A percentile compares a stretch with the other conserved stretches of the same genome.
phyloP scores from a whole-genome alignment of 2,888 invertebrate species.

The Melinopterus prodromus region DNA sequence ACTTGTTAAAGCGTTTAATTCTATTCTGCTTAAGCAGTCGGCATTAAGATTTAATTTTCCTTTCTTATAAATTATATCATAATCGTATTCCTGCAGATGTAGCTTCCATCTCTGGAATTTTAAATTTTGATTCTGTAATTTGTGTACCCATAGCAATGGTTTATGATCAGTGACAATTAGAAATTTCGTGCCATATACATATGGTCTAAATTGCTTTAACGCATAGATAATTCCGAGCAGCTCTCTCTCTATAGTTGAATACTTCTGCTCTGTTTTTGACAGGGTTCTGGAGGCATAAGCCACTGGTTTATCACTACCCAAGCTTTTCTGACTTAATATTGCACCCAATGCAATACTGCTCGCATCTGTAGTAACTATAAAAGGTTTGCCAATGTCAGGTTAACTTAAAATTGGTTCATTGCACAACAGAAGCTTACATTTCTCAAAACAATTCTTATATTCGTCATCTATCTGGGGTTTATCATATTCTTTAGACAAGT shows the following conservation, averaged over 20 bases:
- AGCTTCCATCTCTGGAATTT: neutral
- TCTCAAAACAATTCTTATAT: conserved; percentile 32
- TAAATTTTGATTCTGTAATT: neutral
- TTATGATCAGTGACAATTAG: conserved; percentile 7
- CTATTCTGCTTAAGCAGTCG: neutral
- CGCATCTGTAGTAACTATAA: conserved; percentile 52
- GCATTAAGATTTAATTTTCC: neutral
- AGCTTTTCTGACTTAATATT: neutral
- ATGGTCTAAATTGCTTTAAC: conserved; percentile 53
- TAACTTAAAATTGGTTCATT: conserved; percentile 40
- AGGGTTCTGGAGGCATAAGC: conserved; percentile 7
- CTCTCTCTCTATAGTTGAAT: conserved; percentile 6
- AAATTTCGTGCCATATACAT: conserved; percentile 50
- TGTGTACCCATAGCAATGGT: neutral
- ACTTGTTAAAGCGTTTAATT: no score
- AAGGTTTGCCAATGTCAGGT: conserved; percentile 45
- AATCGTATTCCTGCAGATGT: neutral
- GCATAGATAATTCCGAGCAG: neutral
- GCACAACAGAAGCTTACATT: conserved; percentile 34
- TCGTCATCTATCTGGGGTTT: no score
- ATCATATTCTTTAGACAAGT: no score
- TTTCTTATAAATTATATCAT: neutral
- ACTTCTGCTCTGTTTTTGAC: neutral
- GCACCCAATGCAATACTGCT: conserved; percentile 37
- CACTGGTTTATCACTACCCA: neutral